Percentiles rank a stretch among this genome's conserved stretches.
Conservation (phyloP, 1,140 invertebrate genomes). For the Gryon sp. region DNA sequence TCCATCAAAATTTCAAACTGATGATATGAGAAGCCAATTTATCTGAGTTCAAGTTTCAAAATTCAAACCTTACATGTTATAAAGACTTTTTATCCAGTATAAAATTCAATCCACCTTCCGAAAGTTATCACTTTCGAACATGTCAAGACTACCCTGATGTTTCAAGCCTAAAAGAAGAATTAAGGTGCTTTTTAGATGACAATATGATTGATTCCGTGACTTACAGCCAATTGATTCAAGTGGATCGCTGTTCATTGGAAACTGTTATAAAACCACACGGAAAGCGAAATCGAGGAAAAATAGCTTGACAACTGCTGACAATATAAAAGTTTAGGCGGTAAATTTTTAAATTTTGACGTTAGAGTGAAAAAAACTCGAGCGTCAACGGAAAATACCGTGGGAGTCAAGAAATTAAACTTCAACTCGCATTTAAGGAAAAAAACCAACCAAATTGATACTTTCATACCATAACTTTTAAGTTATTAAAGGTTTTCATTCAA, state of each 20-base stretch:
- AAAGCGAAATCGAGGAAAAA: no score
- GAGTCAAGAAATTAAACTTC: no score
- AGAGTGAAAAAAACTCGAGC: no score
- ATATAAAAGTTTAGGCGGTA: no score
- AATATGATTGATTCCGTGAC: background rate
- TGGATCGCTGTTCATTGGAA: conserved; percentile 34
- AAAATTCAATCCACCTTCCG: conserved; percentile 21
- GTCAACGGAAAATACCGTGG: no score
- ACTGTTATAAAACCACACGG: conserved; percentile 23
- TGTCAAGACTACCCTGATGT: conserved; percentile 21
- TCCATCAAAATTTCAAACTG: conserved; percentile 52
- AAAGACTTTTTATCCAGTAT: conserved; percentile 29
- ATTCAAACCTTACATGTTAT: conserved; percentile 24
- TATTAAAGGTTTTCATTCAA: no score
- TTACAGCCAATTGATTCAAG: conserved; percentile 38
- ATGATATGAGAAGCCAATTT: conserved; percentile 27
- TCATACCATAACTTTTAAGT: no score
- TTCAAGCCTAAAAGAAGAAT: conserved; percentile 17
- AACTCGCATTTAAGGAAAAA: no score
- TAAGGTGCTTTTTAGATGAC: conserved; percentile 18
- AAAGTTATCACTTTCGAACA: conserved; percentile 31
- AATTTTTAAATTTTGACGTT: no score
- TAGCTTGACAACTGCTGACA: no score
- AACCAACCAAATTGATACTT: no score
- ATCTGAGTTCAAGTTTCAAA: conserved; percentile 17